A percentile compares a stretch with the other conserved stretches of the same genome.
Conservation (phyloP, 2,888 invertebrate genomes). For the Andrena bucephala region DNA sequence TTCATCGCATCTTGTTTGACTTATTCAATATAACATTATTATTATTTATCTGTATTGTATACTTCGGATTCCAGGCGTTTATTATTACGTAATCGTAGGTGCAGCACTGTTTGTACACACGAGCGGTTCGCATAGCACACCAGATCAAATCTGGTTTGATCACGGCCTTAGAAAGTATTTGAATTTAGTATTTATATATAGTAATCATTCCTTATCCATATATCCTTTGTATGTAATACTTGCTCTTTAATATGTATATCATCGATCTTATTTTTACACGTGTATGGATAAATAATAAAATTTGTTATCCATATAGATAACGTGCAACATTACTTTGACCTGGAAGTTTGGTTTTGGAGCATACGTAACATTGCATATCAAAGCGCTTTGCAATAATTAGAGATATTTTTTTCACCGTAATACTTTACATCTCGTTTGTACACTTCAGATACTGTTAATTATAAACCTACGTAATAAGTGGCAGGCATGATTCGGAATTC, state of each 20-base stretch:
- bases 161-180: conserved; percentile 67
- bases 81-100: conserved; percentile 50
- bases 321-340: conserved; percentile 16
- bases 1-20: conserved; percentile 40
- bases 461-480: background rate
- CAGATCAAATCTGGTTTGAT: conserved; percentile 54
- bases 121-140: conserved; percentile 42
- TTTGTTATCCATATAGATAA: conserved; percentile 63
- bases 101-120: conserved; percentile 32
- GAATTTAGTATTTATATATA: conserved; percentile 65
- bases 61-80: conserved; percentile 34
- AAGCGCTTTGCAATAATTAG: background rate
- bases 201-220: conserved; percentile 58
- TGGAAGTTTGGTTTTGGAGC: background rate
- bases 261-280: conserved; percentile 73
- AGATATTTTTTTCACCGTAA: background rate
- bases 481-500: conserved; percentile 20
- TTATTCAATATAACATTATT: conserved; percentile 32
- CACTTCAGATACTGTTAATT: background rate
- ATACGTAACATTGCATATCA: background rate
- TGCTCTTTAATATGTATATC: conserved; percentile 68
- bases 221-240: conserved; percentile 67
- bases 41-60: conserved; percentile 46
- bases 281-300: conserved; percentile 71
- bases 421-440: background rate